Conservation (phyloP, 2,113 vertebrate species). For the Nycticryphes semicollaris region DNA sequence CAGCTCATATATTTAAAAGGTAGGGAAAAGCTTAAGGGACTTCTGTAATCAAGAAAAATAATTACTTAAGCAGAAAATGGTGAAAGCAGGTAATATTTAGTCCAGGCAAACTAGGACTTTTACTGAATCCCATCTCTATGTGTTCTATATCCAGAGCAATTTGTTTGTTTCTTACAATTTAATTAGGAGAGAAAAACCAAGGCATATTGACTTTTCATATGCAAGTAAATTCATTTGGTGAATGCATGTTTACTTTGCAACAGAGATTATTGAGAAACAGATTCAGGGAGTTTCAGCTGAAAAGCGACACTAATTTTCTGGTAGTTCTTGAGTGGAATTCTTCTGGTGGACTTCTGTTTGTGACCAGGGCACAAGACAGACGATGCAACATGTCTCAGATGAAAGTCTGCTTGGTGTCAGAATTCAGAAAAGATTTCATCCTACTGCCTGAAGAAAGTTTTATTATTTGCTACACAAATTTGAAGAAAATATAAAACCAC, state of each 20-base stretch:
- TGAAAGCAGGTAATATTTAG: too few species aligned
- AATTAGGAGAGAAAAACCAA: neutral
- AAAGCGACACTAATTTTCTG: neutral
- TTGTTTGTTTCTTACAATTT: neutral
- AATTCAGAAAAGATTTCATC: neutral
- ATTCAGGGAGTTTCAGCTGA: neutral
- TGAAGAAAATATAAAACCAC: neutral
- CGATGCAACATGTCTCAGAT: neutral
- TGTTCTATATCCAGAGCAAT: neutral
- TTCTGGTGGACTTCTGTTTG: neutral
- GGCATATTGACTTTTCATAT: neutral
- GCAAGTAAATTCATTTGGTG: neutral
- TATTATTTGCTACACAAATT: neutral
- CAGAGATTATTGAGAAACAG: neutral
- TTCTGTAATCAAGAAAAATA: neutral
- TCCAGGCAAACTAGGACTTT: neutral
- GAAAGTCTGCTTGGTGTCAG: neutral
- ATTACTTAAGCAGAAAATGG: too few species aligned
- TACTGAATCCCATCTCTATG: neutral
- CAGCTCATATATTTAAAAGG: neutral
- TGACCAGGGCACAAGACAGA: neutral
- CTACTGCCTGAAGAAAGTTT: conserved; percentile 8
- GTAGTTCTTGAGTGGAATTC: neutral
- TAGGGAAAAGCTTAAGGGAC: neutral
- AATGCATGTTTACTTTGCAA: conserved; percentile 1